Conservation (phyloP, 2,797 vertebrate species). For the Muscicapa striata region DNA sequence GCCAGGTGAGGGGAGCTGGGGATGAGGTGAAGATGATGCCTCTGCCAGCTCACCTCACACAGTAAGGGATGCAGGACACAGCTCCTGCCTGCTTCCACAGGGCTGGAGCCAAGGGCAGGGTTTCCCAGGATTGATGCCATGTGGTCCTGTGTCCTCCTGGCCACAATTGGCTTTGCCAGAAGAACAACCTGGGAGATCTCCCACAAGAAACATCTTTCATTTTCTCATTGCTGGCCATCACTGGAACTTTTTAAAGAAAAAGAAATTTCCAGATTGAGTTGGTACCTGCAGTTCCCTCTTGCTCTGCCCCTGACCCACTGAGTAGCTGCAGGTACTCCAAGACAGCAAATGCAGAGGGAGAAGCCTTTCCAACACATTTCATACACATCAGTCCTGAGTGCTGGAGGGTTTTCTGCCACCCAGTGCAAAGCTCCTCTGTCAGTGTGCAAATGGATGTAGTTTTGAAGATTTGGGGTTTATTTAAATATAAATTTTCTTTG, state of each 20-base stretch:
- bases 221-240: slow-evolving; percentile 42
- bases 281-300: background rate
- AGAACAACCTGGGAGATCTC: slow-evolving; percentile 34
- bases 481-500: background rate
- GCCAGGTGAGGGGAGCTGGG: background rate
- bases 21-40: background rate
- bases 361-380: background rate
- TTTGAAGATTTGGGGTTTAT: background rate
- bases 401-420: background rate
- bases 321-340: background rate
- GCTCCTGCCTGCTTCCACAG: background rate
- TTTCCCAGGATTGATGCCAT: background rate
- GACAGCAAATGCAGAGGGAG: background rate
- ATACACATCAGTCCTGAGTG: too few species aligned
- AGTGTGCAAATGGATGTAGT: background rate
- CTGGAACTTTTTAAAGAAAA: background rate
- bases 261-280: background rate
- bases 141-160: background rate
- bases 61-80: background rate
- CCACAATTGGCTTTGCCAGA: fast-evolving
- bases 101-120: background rate
- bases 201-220: slow-evolving; percentile 37
- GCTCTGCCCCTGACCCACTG: background rate
- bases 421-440: background rate
- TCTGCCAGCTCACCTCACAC: background rate